Evolutionary conservation across 2,888 invertebrate genomes (phyloP).

Genomic region (Tinea semifulvella): DNA sequence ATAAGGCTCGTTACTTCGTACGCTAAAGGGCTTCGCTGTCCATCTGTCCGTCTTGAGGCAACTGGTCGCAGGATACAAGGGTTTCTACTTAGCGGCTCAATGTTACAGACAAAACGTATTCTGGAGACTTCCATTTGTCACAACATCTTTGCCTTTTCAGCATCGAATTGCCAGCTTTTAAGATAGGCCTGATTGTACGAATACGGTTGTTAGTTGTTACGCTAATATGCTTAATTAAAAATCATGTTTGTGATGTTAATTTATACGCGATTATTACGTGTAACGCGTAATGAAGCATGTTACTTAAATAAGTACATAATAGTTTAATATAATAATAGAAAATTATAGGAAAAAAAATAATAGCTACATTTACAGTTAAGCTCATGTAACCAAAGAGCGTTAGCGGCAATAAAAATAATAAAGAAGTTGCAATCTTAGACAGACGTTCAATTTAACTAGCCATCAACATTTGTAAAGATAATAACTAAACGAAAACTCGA

Average conservation of each 20-base stretch:
- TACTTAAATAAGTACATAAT: too few relatives aligned
- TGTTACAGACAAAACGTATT: conserved; percentile 24
- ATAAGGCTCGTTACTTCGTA: conserved; percentile 29
- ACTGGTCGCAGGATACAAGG: conserved; percentile 34
- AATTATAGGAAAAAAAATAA: neutral
- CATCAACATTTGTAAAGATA: conserved; percentile 45
- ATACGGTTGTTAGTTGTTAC: too few relatives aligned
- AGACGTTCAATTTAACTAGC: conserved; percentile 61
- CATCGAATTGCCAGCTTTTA: conserved; percentile 8
- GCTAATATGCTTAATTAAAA: too few relatives aligned
- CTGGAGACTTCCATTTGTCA: conserved; percentile 5
- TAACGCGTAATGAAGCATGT: too few relatives aligned
- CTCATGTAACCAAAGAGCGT: neutral
- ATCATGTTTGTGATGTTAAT: too few relatives aligned
- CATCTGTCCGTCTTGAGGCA: conserved; percentile 37
- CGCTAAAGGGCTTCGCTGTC: conserved; percentile 23
- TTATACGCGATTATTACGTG: too few relatives aligned
- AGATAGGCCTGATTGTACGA: conserved; percentile 2
- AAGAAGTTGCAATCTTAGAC: conserved; percentile 7
- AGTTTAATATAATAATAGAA: neutral
- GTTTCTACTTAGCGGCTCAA: conserved; percentile 60
- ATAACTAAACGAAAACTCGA: conserved; percentile 45
- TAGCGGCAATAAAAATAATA: neutral
- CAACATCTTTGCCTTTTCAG: neutral
- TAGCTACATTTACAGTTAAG: conserved; percentile 1